Percentiles rank a stretch among this genome's conserved stretches.
Conservation (phyloP, 2,888 invertebrate species). For the Ecliptopera silaceata region DNA sequence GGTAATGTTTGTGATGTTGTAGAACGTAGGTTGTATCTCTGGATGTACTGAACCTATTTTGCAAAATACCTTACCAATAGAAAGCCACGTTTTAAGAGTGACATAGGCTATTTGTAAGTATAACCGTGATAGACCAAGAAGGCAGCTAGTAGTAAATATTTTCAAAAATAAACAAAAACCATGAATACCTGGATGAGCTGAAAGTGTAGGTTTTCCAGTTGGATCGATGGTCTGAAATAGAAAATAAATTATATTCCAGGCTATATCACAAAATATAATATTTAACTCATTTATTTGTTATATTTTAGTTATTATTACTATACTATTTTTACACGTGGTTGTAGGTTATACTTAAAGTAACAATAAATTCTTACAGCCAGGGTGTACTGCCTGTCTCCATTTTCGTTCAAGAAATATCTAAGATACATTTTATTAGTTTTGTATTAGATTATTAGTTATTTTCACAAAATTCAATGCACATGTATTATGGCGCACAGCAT, state of each 20-base stretch:
- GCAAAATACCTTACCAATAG: neutral
- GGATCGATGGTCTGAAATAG: conserved; percentile 89
- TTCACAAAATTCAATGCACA: no score
- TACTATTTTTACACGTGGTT: conserved; percentile 30
- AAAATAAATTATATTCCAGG: neutral
- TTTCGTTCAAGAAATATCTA: conserved; percentile 85
- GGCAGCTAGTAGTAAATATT: no score
- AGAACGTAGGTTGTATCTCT: no score
- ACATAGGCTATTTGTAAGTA: no score
- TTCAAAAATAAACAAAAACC: neutral
- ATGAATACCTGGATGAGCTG: conserved; percentile 91
- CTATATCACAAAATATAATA: no score
- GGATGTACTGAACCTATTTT: no score
- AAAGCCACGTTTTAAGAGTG: no score
- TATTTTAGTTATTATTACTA: neutral
- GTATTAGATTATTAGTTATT: neutral
- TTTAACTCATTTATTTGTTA: no score
- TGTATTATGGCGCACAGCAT: no score
- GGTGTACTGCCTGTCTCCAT: conserved; percentile 92
- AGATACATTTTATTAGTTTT: conserved; percentile 64
- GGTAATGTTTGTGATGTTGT: no score
- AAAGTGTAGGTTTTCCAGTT: conserved; percentile 90
- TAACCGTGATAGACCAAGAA: no score
- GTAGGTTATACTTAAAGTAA: conserved; percentile 40
- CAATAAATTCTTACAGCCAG: conserved; percentile 85